Conservation (phyloP, 2,888 invertebrate species). For the Plebejus anna region DNA sequence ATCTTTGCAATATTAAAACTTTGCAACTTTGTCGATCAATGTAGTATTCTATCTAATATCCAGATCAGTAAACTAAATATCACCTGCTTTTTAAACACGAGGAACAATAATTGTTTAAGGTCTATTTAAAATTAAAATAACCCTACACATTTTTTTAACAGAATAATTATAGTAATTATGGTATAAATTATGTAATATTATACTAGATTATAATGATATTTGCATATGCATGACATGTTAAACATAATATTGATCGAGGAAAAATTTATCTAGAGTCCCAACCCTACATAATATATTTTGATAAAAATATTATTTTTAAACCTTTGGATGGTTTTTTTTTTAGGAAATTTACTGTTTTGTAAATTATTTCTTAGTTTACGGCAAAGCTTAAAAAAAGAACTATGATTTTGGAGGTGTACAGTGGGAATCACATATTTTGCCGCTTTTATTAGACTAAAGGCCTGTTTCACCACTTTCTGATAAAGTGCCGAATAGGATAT, state of each 20-base stretch:
- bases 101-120: background rate
- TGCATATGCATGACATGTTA: slow-evolving; percentile 4
- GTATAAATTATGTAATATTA: slow-evolving; percentile 18
- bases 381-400: no score
- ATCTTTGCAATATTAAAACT: background rate
- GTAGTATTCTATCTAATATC: background rate
- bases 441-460: no score
- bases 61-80: background rate
- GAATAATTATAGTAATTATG: slow-evolving; percentile 16
- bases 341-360: no score
- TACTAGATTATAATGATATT: background rate
- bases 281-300: no score
- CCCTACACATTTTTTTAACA: slow-evolving; percentile 3
- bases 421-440: no score
- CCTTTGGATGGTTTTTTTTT: background rate
- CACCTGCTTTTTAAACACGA: slow-evolving; percentile 7
- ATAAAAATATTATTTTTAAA: background rate
- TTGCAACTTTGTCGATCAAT: background rate
- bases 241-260: background rate
- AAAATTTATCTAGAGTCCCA: background rate
- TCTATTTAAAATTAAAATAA: slow-evolving; percentile 14
- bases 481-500: no score
- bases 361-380: no score
- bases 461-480: no score
- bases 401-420: no score